Conservation (phyloP, 92 coral and sea anemone genomes). For the Siderastrea radians region DNA sequence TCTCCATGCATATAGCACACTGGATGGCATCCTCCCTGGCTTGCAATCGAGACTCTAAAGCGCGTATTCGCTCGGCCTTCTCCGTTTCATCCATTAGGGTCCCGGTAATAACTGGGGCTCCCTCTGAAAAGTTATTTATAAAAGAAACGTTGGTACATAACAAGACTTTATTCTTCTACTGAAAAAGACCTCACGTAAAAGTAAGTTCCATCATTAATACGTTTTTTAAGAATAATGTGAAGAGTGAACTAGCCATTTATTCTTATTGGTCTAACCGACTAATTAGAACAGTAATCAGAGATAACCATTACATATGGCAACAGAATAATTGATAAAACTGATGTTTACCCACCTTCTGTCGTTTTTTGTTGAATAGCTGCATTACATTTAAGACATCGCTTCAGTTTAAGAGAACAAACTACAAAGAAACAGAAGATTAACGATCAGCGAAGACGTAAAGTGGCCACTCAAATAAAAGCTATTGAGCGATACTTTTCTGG, state of each 20-base stretch:
- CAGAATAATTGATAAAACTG: too few species aligned
- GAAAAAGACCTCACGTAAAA: too few species aligned
- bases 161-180: background rate
- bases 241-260: too few species aligned
- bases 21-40: slow-evolving; percentile 45
- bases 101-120: slow-evolving; percentile 19
- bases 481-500: too few species aligned
- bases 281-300: too few species aligned
- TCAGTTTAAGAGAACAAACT: slow-evolving; percentile 50
- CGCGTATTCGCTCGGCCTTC: slow-evolving; percentile 5
- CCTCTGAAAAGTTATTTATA: slow-evolving; percentile 27
- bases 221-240: too few species aligned
- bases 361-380: slow-evolving; percentile 29
- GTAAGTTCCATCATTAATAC: too few species aligned
- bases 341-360: slow-evolving; percentile 1
- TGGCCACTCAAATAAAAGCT: too few species aligned
- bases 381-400: slow-evolving; percentile 32
- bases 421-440: background rate
- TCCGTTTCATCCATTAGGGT: slow-evolving; percentile 46
- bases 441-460: background rate
- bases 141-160: background rate
- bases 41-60: background rate
- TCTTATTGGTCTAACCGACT: too few species aligned
- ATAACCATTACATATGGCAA: too few species aligned
- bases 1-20: slow-evolving; percentile 72